A percentile compares a stretch with the other conserved stretches of the same genome.
Evolutionary conservation across 2,888 invertebrate genomes (phyloP).

Genomic region (Cephonodes hylas): DNA sequence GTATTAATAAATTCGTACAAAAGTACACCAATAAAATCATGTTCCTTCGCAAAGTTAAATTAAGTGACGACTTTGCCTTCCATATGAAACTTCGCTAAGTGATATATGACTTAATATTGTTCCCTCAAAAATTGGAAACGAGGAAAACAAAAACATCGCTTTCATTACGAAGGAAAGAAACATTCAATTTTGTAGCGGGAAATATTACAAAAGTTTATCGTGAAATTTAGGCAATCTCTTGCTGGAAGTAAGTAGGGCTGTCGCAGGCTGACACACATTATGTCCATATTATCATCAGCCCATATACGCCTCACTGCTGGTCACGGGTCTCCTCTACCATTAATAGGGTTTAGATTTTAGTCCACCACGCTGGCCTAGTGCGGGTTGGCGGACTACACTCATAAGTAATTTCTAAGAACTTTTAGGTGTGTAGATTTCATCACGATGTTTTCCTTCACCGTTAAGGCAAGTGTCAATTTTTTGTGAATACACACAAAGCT

Average conservation of each 20-base stretch:
- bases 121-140: neutral
- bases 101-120: neutral
- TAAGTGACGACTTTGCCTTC: neutral
- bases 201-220: slow-evolving; percentile 15
- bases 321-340: no score
- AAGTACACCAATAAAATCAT: no score
- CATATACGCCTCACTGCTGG: no score
- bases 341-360: no score
- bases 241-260: neutral
- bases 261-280: neutral
- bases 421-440: no score
- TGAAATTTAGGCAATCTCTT: slow-evolving; percentile 6
- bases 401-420: no score
- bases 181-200: slow-evolving; percentile 2
- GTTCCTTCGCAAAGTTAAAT: neutral
- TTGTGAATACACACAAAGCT: no score
- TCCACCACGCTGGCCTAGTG: no score
- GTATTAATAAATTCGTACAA: no score
- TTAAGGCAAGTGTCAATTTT: no score
- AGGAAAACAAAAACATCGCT: slow-evolving; percentile 3
- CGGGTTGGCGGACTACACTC: no score
- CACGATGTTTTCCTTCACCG: no score
- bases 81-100: neutral
- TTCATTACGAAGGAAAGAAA: neutral
- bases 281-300: neutral